Evolutionary conservation across 2,797 vertebrate genomes (phyloP), one percentile per base, ranked within the genome.

Genomic region (Amphiprion clarkii): DNA sequence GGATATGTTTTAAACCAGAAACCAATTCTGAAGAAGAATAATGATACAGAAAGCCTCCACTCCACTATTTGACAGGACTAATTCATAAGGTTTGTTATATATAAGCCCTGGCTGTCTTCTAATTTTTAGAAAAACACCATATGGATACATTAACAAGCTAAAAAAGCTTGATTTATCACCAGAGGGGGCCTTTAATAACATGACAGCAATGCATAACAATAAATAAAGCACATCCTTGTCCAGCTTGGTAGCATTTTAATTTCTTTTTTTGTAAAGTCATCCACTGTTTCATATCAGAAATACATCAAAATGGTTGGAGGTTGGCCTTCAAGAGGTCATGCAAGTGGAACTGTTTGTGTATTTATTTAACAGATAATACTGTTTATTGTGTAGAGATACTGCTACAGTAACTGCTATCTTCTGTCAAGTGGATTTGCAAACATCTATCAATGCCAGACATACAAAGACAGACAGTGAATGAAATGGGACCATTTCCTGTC

Each of bases 401-500:
- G 8, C 8, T 23, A 5, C 44, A 33, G 31, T 33, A 33, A 8
- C 55, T 33, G 14, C 16, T 53, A 2, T 71, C 13, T n/a, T 68
- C 6, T 39, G 40, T 21, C 25, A 11, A 13, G 5, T 0, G 60
- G 44, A 13, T 10, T 33, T 25, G 13, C 29, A 52, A 21, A 55
- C 17, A 31, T 1, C 19, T 5, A 0, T 62, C 31, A 44, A 7
- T 17, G 29, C 10, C 27, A 56, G 13, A 73, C 36, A 56, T 23
- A 51, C 16, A 62, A 4, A 53, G 23, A 61, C 7, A 62, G 56
- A 14, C 40, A 42, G 40, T 60, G 19, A 19, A 44, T 49, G 55
- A 56, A 65, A 33, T 65, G 51, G 61, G 53, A 56, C 64, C 2
- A 51, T 49, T 78, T 23, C 7, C 25, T 51, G 36, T 67, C 6